phyloP scores from a whole-genome alignment of 2,888 invertebrate genomes.

The Phortica okadai region DNA sequence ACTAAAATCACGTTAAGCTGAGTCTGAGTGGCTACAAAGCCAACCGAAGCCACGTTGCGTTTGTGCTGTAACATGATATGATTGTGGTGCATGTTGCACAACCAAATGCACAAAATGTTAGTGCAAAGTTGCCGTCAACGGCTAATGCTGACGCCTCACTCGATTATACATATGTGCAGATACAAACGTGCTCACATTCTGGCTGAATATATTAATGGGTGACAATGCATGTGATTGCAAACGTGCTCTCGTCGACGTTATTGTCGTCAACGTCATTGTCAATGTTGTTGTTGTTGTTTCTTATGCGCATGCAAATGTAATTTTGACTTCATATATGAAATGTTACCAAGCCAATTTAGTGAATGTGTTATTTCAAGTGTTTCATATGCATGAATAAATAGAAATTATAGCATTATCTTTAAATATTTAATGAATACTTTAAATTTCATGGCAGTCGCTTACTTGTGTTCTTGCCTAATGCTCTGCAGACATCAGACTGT shows the following conservation, averaged over 20 bases:
- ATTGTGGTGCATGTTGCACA: slow-evolving; percentile 7
- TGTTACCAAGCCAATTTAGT: not conserved
- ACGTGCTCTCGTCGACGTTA: slow-evolving; percentile 1
- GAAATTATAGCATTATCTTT: not conserved
- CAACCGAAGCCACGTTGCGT: not conserved
- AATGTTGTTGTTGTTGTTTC: not conserved
- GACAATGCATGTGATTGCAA: slow-evolving; percentile 21
- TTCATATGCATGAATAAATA: too few species aligned
- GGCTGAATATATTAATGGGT: slow-evolving; percentile 21
- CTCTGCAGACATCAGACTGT: too few species aligned
- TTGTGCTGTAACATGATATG: slow-evolving; percentile 2
- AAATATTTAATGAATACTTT: too few species aligned
- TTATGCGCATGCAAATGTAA: not conserved
- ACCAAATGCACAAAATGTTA: not conserved
- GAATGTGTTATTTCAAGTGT: not conserved
- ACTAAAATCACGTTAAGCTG: too few species aligned
- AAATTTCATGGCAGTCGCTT: too few species aligned
- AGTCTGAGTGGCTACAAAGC: not conserved
- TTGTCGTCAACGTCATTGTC: not conserved
- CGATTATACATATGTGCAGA: not conserved
- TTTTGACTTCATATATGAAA: not conserved
- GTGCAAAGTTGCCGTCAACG: not conserved
- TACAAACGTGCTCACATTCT: slow-evolving; percentile 13
- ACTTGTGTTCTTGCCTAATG: too few species aligned
- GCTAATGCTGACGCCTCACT: not conserved